Conservation (phyloP, 2,888 invertebrate genomes). For the Timema podura region DNA sequence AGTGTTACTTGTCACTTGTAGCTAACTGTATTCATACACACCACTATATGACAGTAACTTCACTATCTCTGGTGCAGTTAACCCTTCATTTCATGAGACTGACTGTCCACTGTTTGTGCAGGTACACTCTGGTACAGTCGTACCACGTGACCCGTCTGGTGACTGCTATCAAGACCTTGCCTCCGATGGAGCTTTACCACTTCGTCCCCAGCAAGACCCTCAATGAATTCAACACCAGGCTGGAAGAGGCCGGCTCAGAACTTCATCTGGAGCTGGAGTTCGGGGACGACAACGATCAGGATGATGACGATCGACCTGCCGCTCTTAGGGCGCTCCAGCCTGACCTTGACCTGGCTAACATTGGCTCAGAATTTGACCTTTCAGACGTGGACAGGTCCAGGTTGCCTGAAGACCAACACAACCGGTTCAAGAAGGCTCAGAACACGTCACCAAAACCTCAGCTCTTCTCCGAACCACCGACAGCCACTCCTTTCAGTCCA, state of each 20-base stretch:
- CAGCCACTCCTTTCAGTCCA: constrained; percentile 47
- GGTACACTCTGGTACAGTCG: constrained; percentile 79
- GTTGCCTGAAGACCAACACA: constrained; percentile 48
- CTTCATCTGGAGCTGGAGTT: constrained; percentile 81
- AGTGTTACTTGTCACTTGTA: too few species aligned
- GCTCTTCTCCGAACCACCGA: constrained; percentile 16
- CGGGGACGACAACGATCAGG: constrained; percentile 68
- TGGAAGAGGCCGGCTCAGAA: constrained; percentile 87
- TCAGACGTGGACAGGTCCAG: constrained; percentile 63
- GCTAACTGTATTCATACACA: too few species aligned
- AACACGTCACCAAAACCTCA: constrained; percentile 13
- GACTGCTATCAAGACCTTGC: constrained; percentile 85
- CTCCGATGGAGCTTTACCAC: constrained; percentile 81
- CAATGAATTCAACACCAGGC: constrained; percentile 81
- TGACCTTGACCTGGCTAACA: constrained; percentile 66
- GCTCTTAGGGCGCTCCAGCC: constrained; percentile 54
- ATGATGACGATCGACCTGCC: constrained; percentile 46
- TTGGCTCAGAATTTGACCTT: constrained; percentile 68
- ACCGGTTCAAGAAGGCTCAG: constrained; percentile 46
- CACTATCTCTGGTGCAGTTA: too few species aligned
- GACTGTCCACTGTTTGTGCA: neutral
- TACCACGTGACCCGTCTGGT: constrained; percentile 83
- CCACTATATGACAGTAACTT: too few species aligned
- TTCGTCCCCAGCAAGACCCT: constrained; percentile 81
- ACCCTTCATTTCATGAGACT: too few species aligned